Evolutionary conservation across 30 jellyfish, hydroid and myxozoan genomes (phyloP).

Genomic region (Hydra vulgaris): DNA sequence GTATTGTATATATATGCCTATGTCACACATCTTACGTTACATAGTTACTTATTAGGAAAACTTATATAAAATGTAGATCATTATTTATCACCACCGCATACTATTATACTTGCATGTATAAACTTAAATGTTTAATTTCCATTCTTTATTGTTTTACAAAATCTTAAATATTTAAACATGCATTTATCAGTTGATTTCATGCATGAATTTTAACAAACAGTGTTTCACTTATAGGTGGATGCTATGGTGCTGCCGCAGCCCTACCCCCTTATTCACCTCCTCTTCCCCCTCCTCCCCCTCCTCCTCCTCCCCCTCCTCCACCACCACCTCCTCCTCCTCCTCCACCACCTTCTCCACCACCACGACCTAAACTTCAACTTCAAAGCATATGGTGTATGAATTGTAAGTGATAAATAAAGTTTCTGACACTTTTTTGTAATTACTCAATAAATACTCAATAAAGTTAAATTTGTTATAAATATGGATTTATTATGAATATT

Average conservation of each 20-base stretch:
- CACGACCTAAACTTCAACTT: slow-evolving; percentile 36
- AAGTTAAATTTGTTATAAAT: too few relatives aligned
- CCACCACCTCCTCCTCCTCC: slow-evolving; percentile 55
- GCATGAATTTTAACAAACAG: not conserved
- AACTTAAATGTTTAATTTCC: too few relatives aligned
- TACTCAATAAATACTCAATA: not conserved
- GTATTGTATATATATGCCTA: slow-evolving; percentile 9
- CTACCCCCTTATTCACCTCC: slow-evolving; percentile 5
- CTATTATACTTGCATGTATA: not conserved
- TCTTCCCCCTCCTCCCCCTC: slow-evolving; percentile 34
- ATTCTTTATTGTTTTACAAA: not conserved
- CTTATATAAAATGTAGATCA: not conserved
- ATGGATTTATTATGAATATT: too few relatives aligned
- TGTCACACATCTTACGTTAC: not conserved
- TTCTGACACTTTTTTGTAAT: not conserved
- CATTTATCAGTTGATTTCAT: not conserved
- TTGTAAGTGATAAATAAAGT: slow-evolving; percentile 12
- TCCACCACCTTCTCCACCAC: slow-evolving; percentile 52
- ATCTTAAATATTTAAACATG: not conserved
- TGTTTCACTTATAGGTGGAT: not conserved
- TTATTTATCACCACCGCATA: not conserved
- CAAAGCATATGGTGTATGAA: slow-evolving; percentile 32
- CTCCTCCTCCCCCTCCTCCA: slow-evolving; percentile 42
- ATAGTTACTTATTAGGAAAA: not conserved
- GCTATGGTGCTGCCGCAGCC: slow-evolving; percentile 8